Conservation (phyloP, 2,797 vertebrate species). For the Parauchenoglanis ngamensis region DNA sequence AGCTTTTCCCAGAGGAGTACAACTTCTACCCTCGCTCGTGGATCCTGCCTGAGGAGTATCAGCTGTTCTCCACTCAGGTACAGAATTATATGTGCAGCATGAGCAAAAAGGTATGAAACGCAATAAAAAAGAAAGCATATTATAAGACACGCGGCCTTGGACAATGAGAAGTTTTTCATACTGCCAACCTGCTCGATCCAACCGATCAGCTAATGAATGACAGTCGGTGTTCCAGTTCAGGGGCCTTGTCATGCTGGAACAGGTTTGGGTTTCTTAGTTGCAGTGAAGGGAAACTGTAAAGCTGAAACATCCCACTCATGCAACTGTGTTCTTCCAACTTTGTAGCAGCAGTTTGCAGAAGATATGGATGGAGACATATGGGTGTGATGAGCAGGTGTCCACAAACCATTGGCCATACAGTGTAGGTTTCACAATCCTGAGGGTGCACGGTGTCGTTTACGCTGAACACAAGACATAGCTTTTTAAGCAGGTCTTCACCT, state of each 20-base stretch:
- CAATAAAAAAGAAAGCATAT: neutral
- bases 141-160: neutral
- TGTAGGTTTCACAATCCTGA: neutral
- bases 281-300: no score
- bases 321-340: no score
- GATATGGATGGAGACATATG: no score
- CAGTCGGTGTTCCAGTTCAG: no score
- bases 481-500: neutral
- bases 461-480: neutral
- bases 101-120: neutral
- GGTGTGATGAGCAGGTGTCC: neutral
- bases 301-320: no score
- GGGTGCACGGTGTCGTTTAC: neutral
- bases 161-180: neutral
- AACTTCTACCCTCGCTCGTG: conserved; percentile 97
- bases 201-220: neutral
- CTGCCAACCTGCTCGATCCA: neutral
- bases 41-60: conserved; percentile 94
- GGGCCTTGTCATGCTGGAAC: no score
- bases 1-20: conserved; percentile 93
- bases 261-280: no score
- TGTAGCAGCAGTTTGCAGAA: no score
- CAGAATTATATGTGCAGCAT: neutral
- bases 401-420: neutral
- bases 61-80: conserved; percentile 88